Percentiles rank a stretch among this genome's conserved stretches.
Conservation (phyloP, 2,888 invertebrate genomes). For the Perdita meconis region DNA sequence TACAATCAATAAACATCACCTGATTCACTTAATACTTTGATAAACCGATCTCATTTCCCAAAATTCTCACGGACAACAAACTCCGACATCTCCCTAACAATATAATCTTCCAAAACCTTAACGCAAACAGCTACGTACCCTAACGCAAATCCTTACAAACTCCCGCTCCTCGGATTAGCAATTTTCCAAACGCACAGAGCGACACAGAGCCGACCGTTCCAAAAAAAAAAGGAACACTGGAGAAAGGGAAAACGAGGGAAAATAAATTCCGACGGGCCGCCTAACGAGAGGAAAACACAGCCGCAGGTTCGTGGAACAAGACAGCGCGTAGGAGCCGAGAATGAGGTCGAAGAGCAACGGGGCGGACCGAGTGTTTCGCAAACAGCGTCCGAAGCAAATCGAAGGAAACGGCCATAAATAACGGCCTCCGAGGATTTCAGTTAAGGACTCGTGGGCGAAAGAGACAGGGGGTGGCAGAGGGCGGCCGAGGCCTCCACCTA, state of each 20-base stretch:
- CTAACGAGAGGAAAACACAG: background rate
- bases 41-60: too few relatives aligned
- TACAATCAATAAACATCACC: too few relatives aligned
- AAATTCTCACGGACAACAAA: too few relatives aligned
- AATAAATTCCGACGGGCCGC: background rate
- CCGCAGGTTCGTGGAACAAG: background rate
- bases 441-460: background rate
- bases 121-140: background rate
- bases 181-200: too few relatives aligned
- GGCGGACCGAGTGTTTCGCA: slow-evolving; percentile 48
- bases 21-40: too few relatives aligned
- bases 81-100: too few relatives aligned
- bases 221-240: background rate
- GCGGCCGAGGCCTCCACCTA: background rate
- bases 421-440: slow-evolving; percentile 40
- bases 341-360: slow-evolving; percentile 27
- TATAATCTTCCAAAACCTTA: background rate
- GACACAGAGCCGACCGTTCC: background rate
- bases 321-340: slow-evolving; percentile 10
- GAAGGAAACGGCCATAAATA: slow-evolving; percentile 46
- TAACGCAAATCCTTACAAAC: too few relatives aligned
- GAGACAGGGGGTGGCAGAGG: background rate
- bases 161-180: too few relatives aligned
- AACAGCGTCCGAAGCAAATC: slow-evolving; percentile 42
- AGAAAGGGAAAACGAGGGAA: background rate